Evolutionary conservation across 2,113 vertebrate genomes (phyloP), one percentile per base, ranked within the genome.

Genomic region (Polypterus bichir): DNA sequence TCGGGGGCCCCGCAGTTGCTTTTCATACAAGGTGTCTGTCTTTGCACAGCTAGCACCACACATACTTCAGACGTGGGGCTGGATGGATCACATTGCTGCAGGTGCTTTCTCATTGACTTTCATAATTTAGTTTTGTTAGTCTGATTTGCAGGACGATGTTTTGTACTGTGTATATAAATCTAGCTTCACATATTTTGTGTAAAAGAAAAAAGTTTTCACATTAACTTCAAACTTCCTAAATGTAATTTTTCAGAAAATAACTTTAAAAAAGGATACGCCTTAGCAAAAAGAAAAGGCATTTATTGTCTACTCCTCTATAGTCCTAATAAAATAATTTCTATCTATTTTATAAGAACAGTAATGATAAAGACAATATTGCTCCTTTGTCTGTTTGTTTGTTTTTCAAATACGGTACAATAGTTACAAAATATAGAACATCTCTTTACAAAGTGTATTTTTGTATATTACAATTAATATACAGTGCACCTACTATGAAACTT

Each of bases 351-450:
- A 84, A 80, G 78, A 85, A 78, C 78, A 79, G 83, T 78, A 83
- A 81, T 88, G 84, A 81, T 88, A 79, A 88, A 82, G 85, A 86
- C 86, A 87, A 86, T 98, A 98, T 98, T 98, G 94, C 96, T 97
- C 92, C 88, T 78, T n/a, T n/a, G n/a, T n/a, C n/a, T n/a, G n/a
- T n/a, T n/a, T n/a, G n/a, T 79, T 71, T 64, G 69, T 66, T 79
- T 86, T 88, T 91, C 86, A 87, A 82, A 87, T 91, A 92, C 87
- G 70, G 81, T 90, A 92, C 87, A 80, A 87, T 91, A 91, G 92
- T 96, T 93, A 96, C 92, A 97, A 97, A 98, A 97, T 97, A 97
- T 97, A 98, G 88, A 95, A 88, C 88, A 91, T 97, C 92, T 96
- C 93, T 98, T 95, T 97, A 96, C 91, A 98, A 96, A 96, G 90